Evolutionary conservation across 2,113 vertebrate genomes (phyloP), one percentile per base, ranked within the genome.

Genomic region (Sinocyclocheilus maitianheensis): DNA sequence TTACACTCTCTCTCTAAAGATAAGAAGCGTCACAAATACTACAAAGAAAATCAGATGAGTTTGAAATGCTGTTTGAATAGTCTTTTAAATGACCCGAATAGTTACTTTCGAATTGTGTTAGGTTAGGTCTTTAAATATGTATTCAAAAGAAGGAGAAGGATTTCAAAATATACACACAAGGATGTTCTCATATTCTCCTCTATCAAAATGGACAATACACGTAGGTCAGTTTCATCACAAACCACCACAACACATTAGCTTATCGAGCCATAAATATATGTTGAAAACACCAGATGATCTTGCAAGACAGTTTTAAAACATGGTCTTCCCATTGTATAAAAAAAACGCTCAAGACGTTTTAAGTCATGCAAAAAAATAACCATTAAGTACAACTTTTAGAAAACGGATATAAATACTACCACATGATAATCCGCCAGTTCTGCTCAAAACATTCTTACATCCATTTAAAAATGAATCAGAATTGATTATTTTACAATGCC

Each of bases 211-310:
- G 53, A 78, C 81, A 89, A 85, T 79, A 87, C 85, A 87, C 88
- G 90, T 89, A 89, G 88, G 88, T 91, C 87, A 43, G 88, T 91
- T 87, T 53, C 0, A 92, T 90, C 87, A 92, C 92, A 92, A 91
- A 91, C 91, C 92, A 93, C 91, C 92, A 94, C 92, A 91, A 94
- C 91, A 91, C 90, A 91, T 93, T 92, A 95, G 93, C 93, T 95
- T 95, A 95, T 94, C 90, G 92, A 91, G 92, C 89, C 91, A 93
- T 94, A 94, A 95, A 95, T 95, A 95, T 93, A 90, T 87, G 90
- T 81, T 80, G 77, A 88, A 87, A 87, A 84, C 83, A 90, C 89
- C 89, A 89, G 77, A 84, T 77, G 89, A 91, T 90, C 90, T 88
- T 88, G 85, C 87, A 93, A 85, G 91, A 91, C 91, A 91, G 89